phyloP scores from a whole-genome alignment of 2,888 invertebrate genomes.

The Amorpha juglandis region DNA sequence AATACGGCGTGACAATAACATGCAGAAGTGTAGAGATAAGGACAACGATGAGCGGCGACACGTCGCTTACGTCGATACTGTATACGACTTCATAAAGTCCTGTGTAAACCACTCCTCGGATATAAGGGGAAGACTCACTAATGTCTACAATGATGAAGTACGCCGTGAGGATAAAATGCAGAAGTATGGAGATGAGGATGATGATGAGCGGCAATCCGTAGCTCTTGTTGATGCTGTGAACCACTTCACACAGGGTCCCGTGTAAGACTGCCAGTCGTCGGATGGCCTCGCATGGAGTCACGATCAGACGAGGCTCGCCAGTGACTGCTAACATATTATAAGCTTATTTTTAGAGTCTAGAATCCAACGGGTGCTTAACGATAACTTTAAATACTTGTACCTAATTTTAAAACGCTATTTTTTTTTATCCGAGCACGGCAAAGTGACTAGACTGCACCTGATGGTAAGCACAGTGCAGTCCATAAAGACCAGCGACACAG shows the following conservation, averaged over 20 bases:
- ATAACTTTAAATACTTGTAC: too few relatives aligned
- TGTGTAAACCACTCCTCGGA: slow-evolving; percentile 82
- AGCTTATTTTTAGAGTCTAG: background rate
- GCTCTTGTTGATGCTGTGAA: slow-evolving; percentile 77
- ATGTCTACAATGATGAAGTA: slow-evolving; percentile 85
- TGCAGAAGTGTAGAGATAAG: slow-evolving; percentile 84
- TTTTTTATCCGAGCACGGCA: too few relatives aligned
- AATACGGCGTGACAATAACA: slow-evolving; percentile 85
- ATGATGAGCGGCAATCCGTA: slow-evolving; percentile 82
- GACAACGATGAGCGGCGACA: slow-evolving; percentile 79
- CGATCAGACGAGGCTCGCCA: slow-evolving; percentile 62
- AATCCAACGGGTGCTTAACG: background rate
- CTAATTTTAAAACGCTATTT: too few relatives aligned
- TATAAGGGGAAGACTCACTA: too few relatives aligned
- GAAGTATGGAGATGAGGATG: slow-evolving; percentile 81
- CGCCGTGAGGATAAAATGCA: slow-evolving; percentile 85
- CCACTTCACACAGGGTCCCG: slow-evolving; percentile 80
- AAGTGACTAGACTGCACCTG: too few relatives aligned
- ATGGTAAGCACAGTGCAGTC: too few relatives aligned
- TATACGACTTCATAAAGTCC: slow-evolving; percentile 81
- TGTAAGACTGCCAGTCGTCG: slow-evolving; percentile 79
- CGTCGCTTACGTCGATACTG: slow-evolving; percentile 80
- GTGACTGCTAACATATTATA: slow-evolving; percentile 47
- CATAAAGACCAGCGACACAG: too few relatives aligned
- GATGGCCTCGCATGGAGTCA: slow-evolving; percentile 71